Evolutionary conservation across 2,888 invertebrate genomes (phyloP).

Genomic region (Cataglyphis rosenhaueri): DNA sequence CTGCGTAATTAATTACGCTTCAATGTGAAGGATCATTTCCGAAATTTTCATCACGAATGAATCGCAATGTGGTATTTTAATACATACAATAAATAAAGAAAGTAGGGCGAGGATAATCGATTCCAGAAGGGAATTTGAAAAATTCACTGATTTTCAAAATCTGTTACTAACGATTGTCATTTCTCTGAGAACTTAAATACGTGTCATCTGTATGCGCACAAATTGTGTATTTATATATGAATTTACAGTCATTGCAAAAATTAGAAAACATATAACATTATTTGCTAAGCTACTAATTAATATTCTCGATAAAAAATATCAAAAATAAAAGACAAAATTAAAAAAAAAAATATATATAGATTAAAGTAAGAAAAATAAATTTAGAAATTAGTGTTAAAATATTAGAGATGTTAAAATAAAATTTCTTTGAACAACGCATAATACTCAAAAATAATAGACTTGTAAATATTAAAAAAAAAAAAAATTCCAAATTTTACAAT

Average conservation of each 20-base stretch:
- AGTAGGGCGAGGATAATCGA: slow-evolving; percentile 48
- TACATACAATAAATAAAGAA: slow-evolving; percentile 57
- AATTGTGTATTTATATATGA: neutral
- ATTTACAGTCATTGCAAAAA: neutral
- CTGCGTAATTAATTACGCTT: slow-evolving; percentile 34
- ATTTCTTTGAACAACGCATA: neutral
- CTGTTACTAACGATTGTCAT: slow-evolving; percentile 74
- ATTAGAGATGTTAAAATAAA: neutral
- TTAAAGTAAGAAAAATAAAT: neutral
- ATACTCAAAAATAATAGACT: neutral
- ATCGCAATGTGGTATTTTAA: slow-evolving; percentile 29
- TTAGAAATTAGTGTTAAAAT: neutral
- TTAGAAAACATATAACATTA: neutral
- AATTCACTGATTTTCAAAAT: slow-evolving; percentile 78
- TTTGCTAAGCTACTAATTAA: neutral
- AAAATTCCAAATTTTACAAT: neutral
- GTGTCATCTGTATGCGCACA: no score
- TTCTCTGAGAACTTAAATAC: neutral
- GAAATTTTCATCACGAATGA: slow-evolving; percentile 48
- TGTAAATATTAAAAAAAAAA: neutral
- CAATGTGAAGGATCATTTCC: slow-evolving; percentile 14
- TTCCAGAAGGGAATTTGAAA: slow-evolving; percentile 56
- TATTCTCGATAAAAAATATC: neutral
- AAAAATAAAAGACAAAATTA: neutral
- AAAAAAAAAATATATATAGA: neutral